Conservation (phyloP, 2,113 vertebrate genomes). For the Antechinus flavipes region DNA sequence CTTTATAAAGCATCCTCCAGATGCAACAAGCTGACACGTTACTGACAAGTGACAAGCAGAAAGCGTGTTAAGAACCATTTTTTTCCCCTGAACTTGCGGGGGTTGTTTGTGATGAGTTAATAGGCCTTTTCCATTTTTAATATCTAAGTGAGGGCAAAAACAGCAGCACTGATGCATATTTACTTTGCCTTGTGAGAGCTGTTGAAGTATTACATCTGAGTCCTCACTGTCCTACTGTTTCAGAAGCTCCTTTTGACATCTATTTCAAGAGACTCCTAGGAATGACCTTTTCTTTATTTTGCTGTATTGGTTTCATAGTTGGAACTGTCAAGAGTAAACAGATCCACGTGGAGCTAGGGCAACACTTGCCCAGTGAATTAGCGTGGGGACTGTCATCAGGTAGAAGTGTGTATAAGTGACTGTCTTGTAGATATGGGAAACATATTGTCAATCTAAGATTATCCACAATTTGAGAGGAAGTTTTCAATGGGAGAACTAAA, state of each 20-base stretch:
- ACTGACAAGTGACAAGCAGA: slow-evolving; percentile 4
- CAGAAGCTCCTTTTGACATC: not conserved
- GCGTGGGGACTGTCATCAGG: not conserved
- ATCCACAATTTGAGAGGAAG: not conserved
- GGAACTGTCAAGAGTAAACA: not conserved
- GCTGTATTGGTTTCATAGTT: not conserved
- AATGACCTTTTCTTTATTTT: not conserved
- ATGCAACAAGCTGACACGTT: not conserved
- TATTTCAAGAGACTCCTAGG: not conserved
- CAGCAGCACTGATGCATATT: not conserved
- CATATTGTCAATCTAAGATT: not conserved
- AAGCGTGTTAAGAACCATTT: not conserved
- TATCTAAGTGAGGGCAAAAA: not conserved
- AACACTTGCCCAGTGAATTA: not conserved
- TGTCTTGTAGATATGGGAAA: not conserved
- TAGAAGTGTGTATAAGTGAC: not conserved
- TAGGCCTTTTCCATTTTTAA: not conserved
- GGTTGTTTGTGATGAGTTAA: not conserved
- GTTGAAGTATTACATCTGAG: not conserved
- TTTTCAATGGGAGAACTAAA: not conserved
- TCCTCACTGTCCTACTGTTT: not conserved
- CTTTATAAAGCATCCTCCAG: not conserved
- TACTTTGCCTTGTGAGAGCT: not conserved
- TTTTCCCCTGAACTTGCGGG: not conserved
- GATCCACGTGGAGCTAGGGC: not conserved